phyloP scores from a whole-genome alignment of 2,888 invertebrate genomes.

The Parnassius glacialis region DNA sequence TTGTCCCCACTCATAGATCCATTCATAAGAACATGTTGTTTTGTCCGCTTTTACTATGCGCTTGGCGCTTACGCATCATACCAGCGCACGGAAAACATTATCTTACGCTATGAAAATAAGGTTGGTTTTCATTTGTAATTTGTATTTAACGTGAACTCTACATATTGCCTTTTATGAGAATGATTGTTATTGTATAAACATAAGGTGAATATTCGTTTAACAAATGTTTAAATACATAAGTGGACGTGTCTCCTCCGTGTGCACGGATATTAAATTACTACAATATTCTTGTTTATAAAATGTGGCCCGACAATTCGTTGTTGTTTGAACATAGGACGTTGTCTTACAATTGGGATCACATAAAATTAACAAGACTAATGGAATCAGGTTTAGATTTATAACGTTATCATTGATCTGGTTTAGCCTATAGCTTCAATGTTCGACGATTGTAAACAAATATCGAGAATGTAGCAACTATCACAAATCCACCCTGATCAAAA shows the following conservation, averaged over 20 bases:
- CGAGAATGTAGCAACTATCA: no score
- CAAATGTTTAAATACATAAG: slow-evolving; percentile 2
- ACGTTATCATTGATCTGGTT: no score
- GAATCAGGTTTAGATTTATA: no score
- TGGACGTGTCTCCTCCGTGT: slow-evolving; percentile 4
- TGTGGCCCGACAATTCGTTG: not conserved
- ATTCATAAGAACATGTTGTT: slow-evolving; percentile 22
- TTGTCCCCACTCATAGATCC: slow-evolving; percentile 22
- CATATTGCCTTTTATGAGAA: not conserved
- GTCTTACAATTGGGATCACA: no score
- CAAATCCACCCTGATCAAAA: no score
- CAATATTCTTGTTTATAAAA: slow-evolving; percentile 10
- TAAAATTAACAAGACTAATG: no score
- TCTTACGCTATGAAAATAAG: not conserved
- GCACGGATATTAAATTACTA: slow-evolving; percentile 23
- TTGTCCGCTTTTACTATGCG: slow-evolving; percentile 1
- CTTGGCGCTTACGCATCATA: slow-evolving; percentile 16
- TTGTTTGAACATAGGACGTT: not conserved
- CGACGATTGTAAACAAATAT: no score
- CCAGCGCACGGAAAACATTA: not conserved
- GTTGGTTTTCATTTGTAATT: slow-evolving; percentile 2
- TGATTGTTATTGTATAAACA: not conserved
- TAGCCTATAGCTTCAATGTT: no score
- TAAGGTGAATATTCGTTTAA: slow-evolving; percentile 8
- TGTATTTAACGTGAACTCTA: not conserved